Evolutionary conservation across 2,113 vertebrate species (phyloP).

Genomic region (Phainopepla nitens): DNA sequence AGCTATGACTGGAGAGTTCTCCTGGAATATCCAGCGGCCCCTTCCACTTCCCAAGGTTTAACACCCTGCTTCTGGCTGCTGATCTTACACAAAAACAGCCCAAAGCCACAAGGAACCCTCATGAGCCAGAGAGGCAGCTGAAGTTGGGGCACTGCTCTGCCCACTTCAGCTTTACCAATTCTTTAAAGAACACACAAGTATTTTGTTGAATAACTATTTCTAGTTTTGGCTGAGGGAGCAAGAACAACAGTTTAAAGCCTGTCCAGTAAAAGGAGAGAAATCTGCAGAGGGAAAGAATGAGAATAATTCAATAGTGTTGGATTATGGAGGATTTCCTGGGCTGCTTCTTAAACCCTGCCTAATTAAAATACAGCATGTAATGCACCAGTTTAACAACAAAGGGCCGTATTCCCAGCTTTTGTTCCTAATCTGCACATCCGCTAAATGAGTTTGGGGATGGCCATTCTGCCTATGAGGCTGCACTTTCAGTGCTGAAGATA

Average conservation of each 20-base stretch:
- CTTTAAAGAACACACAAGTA: neutral
- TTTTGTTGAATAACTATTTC: neutral
- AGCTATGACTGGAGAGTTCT: neutral
- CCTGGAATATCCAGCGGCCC: neutral
- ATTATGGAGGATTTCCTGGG: conserved; percentile 57
- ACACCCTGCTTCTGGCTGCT: neutral
- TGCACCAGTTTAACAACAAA: conserved; percentile 47
- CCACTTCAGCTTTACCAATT: neutral
- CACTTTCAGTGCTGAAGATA: neutral
- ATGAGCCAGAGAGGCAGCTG: neutral
- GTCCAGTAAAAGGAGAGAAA: conserved; percentile 4
- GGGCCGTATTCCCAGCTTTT: neutral
- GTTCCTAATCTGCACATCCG: conserved; percentile 27
- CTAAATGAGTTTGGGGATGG: neutral
- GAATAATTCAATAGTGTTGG: conserved; percentile 54
- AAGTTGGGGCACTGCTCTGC: neutral
- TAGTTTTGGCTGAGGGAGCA: neutral
- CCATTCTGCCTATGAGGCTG: neutral
- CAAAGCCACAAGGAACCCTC: neutral
- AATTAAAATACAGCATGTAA: conserved; percentile 65
- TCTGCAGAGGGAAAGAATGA: conserved; percentile 50
- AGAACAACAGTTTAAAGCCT: neutral
- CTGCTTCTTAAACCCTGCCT: conserved; percentile 45
- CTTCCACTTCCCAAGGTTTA: neutral
- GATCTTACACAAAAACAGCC: neutral